Evolutionary conservation across 2,888 invertebrate species (phyloP).

Genomic region (Prostheceraeus crozeri): DNA sequence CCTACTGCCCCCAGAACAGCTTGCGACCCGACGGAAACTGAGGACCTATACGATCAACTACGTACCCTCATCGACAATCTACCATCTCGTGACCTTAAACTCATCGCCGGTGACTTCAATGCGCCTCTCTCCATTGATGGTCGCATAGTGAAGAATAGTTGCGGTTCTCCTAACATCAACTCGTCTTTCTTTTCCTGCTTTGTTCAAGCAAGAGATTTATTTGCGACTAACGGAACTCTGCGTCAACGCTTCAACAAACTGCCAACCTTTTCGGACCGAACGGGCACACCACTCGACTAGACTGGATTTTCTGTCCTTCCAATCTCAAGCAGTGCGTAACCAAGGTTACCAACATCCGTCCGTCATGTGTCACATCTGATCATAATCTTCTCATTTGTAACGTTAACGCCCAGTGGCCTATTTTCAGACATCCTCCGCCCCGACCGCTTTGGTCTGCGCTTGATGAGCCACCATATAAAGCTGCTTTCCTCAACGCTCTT

Average conservation of each 20-base stretch:
- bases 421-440: background rate
- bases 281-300: conserved; percentile 1
- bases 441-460: conserved; percentile 22
- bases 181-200: conserved; percentile 2
- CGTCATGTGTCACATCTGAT: conserved; percentile 2
- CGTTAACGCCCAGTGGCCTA: conserved; percentile 1
- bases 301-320: conserved; percentile 22
- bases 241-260: conserved; percentile 15
- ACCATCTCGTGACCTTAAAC: conserved; percentile 26
- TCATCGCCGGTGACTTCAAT: conserved; percentile 29
- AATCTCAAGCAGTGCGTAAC: background rate
- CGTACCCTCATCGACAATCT: background rate
- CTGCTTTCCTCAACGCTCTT: no score
- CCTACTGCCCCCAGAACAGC: conserved; percentile 27
- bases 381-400: conserved; percentile 27
- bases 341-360: conserved; percentile 24
- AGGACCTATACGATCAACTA: conserved; percentile 26
- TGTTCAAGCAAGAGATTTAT: conserved; percentile 15
- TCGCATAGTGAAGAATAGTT: conserved; percentile 29
- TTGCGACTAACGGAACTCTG: conserved; percentile 25
- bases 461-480: no score
- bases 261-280: conserved; percentile 31
- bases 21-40: conserved; percentile 23
- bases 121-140: conserved; percentile 18
- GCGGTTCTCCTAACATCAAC: conserved; percentile 25